Evolutionary conservation across 2,888 invertebrate genomes (phyloP).

Genomic region (Scrobipalpa atriplicella): DNA sequence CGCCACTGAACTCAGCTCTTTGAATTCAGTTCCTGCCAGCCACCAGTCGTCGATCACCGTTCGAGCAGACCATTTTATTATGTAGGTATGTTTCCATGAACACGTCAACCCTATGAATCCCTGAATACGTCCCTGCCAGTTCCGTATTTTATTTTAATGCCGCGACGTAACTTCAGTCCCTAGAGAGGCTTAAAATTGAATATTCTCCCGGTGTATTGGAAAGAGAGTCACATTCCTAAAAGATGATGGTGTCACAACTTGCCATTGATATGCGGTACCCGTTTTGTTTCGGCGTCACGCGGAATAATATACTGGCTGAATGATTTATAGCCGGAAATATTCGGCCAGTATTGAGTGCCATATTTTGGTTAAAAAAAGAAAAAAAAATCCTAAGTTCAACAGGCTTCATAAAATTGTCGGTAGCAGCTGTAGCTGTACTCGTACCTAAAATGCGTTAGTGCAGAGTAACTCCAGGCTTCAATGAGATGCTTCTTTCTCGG

Average conservation of each 20-base stretch:
- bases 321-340: conserved; percentile 8
- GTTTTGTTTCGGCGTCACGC: conserved; percentile 10
- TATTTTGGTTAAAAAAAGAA: neutral
- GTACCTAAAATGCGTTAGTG: no score
- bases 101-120: conserved; percentile 12
- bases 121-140: conserved; percentile 19
- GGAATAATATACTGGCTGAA: conserved; percentile 2
- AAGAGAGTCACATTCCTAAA: conserved; percentile 46
- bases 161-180: conserved; percentile 56
- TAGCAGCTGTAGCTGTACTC: no score
- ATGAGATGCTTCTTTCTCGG: no score
- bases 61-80: neutral
- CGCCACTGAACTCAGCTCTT: no score
- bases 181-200: conserved; percentile 78
- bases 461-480: no score
- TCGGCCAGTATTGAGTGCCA: neutral
- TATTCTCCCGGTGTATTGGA: conserved; percentile 72
- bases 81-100: neutral
- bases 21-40: no score
- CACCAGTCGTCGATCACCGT: no score
- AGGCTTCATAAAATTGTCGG: no score
- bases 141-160: conserved; percentile 77
- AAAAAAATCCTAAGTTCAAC: no score
- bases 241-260: conserved; percentile 35
- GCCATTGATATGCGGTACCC: conserved; percentile 29